phyloP scores from a whole-genome alignment of 2,797 vertebrate species.

The Lycodopsis pacificus region DNA sequence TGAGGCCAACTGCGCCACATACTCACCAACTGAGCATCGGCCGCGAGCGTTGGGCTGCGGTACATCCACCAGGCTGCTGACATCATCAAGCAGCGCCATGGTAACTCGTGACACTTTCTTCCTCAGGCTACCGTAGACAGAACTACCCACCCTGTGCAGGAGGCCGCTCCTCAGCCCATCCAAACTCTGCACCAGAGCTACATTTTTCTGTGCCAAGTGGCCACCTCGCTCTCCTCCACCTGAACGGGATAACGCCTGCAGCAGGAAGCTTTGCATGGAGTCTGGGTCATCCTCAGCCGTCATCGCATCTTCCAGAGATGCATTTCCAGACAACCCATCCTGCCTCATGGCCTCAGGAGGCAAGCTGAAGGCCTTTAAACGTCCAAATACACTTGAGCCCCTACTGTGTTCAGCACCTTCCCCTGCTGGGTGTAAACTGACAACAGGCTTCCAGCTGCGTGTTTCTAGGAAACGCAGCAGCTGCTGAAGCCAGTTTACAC shows the following conservation, averaged over 20 bases:
- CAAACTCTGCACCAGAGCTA: constrained; percentile 83
- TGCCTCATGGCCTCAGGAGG: constrained; percentile 76
- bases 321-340: constrained; percentile 62
- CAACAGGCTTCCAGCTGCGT: constrained; percentile 88
- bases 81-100: constrained; percentile 87
- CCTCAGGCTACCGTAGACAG: constrained; percentile 87
- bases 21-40: constrained; percentile 89
- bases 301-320: constrained; percentile 53
- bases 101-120: constrained; percentile 87
- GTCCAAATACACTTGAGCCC: constrained; percentile 68
- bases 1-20: constrained; percentile 1
- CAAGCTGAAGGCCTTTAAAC: constrained; percentile 84
- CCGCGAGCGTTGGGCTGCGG: constrained; percentile 81
- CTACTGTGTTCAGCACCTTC: constrained; percentile 68
- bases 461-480: constrained; percentile 86
- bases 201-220: constrained; percentile 76
- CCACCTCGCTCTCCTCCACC: constrained; percentile 71
- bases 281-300: constrained; percentile 61
- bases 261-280: constrained; percentile 81
- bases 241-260: constrained; percentile 87
- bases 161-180: constrained; percentile 85
- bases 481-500: constrained; percentile 87
- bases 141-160: constrained; percentile 87
- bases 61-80: constrained; percentile 85
- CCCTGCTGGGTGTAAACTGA: constrained; percentile 85